Percentiles rank a stretch among this genome's conserved stretches.
phyloP scores from a whole-genome alignment of 2,797 vertebrate species.

The Hylomyscus alleni region DNA sequence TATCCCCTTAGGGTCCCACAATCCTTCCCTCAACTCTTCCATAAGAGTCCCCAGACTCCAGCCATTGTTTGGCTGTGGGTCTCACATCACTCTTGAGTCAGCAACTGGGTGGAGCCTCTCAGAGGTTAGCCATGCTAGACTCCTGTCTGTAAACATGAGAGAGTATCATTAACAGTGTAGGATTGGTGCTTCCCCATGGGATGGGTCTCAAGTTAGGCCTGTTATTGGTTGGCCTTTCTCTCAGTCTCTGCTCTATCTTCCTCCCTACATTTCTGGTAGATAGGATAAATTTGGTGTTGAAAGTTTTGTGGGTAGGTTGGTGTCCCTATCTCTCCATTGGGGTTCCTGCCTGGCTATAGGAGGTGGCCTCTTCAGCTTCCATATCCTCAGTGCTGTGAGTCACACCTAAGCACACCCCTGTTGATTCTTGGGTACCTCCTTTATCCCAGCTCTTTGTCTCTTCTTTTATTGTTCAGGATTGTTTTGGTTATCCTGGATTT shows the following conservation, averaged over 20 bases:
- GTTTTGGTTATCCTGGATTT: background rate
- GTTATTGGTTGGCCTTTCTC: background rate
- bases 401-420: background rate
- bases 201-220: background rate
- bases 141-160: background rate
- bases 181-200: background rate
- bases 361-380: background rate
- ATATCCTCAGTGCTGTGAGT: background rate
- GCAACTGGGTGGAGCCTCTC: background rate
- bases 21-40: background rate
- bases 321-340: background rate
- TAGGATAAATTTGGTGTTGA: background rate
- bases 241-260: background rate
- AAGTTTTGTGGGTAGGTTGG: background rate
- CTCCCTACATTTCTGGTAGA: background rate
- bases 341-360: background rate
- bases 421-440: background rate
- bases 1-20: background rate
- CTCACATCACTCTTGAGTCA: background rate
- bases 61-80: background rate
- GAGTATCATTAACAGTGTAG: background rate
- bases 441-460: background rate
- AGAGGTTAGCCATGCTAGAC: background rate
- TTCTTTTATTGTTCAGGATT: background rate
- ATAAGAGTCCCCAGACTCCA: background rate